These are phyloP conservation scores for Tachystola acroxantha DNA, from an alignment of 2,888 invertebrate species.

Conservation along the genomic window DNA sequence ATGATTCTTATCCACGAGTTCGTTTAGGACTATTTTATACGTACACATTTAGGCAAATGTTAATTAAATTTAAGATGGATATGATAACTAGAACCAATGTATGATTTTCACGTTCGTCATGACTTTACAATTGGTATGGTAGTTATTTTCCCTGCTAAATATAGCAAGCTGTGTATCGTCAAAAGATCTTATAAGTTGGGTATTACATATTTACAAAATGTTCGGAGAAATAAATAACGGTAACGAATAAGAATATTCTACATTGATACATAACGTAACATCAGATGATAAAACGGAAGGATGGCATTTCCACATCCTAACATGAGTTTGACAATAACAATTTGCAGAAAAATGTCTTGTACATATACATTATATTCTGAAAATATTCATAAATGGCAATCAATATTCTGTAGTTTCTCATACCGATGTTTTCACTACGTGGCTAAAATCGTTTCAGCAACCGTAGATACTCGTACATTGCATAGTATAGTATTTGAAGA, in stretches of 20 bases:
- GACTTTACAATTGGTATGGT: neutral
- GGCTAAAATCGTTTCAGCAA: too few species aligned
- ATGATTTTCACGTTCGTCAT: neutral
- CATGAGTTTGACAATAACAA: too few species aligned
- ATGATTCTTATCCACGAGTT: slow-evolving; percentile 15
- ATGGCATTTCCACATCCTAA: too few species aligned
- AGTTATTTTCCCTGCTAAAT: too few species aligned
- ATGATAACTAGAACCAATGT: slow-evolving; percentile 11
- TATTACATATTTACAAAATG: slow-evolving; percentile 44
- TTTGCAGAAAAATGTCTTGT: too few species aligned
- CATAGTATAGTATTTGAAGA: too few species aligned
- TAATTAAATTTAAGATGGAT: slow-evolving; percentile 13
- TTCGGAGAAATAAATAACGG: slow-evolving; percentile 3
- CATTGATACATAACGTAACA: neutral
- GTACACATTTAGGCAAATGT: slow-evolving; percentile 26
- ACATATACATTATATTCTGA: neutral
- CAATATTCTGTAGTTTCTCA: too few species aligned
- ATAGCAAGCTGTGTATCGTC: too few species aligned
- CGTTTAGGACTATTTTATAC: slow-evolving; percentile 15
- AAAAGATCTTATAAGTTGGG: slow-evolving; percentile 26
- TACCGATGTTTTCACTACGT: too few species aligned
- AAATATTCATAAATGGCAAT: too few species aligned
- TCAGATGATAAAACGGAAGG: neutral
- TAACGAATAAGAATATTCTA: neutral
- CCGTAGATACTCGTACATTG: too few species aligned